A percentile compares a stretch with the other conserved stretches of the same genome.
phyloP scores from a whole-genome alignment of 2,113 vertebrate genomes.

The Euleptes europaea region DNA sequence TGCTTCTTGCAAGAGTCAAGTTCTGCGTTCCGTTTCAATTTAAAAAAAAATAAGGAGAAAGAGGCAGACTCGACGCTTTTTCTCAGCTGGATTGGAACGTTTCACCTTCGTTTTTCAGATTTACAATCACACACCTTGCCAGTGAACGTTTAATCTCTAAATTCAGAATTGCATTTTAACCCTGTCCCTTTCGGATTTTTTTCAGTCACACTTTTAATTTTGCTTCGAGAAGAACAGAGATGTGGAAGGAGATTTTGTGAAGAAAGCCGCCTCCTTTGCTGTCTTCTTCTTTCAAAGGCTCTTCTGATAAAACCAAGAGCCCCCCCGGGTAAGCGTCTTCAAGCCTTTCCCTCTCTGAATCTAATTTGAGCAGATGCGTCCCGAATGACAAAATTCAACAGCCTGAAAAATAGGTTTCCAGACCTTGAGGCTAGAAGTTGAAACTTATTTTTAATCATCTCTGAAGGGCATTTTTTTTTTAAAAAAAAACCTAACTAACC shows the following conservation, averaged over 20 bases:
- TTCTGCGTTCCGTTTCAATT: too few relatives aligned
- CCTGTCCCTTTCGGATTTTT: slow-evolving; percentile 22
- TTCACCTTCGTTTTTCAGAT: background rate
- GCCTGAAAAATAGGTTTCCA: slow-evolving; percentile 65
- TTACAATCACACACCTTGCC: background rate
- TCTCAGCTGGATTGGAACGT: background rate
- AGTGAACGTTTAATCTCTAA: slow-evolving; percentile 6
- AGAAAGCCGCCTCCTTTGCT: slow-evolving; percentile 1
- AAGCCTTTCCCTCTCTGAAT: slow-evolving; percentile 66
- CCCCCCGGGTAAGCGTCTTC: slow-evolving; percentile 50
- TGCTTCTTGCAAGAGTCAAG: too few relatives aligned
- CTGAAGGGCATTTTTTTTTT: background rate
- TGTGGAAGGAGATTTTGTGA: slow-evolving; percentile 15
- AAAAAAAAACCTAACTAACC: slow-evolving; percentile 25
- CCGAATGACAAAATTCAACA: slow-evolving; percentile 65
- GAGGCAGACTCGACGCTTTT: background rate
- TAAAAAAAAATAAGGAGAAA: background rate
- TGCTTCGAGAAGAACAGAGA: slow-evolving; percentile 21
- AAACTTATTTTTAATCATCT: slow-evolving; percentile 2
- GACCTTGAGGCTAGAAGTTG: slow-evolving; percentile 50
- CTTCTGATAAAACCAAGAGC: slow-evolving; percentile 52
- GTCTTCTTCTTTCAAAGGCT: slow-evolving; percentile 37
- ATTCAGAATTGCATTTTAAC: background rate
- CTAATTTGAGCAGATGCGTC: slow-evolving; percentile 63
- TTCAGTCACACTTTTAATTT: slow-evolving; percentile 46